Conservation (phyloP, 2,113 vertebrate species). For the Dendropsophus ebraccatus region DNA sequence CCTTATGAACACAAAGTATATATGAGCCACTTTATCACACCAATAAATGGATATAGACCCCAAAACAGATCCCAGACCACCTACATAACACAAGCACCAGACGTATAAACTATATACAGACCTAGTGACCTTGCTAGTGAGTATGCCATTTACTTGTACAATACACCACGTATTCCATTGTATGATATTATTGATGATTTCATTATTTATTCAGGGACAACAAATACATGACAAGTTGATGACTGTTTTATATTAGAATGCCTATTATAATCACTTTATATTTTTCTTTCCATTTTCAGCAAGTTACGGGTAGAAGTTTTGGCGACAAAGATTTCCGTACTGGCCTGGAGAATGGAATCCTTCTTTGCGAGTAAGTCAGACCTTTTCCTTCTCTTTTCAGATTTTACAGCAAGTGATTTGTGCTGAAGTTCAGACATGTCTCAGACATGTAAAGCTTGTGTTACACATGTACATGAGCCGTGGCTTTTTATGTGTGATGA, state of each 20-base stretch:
- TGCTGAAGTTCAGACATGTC: neutral
- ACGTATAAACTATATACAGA: too few relatives aligned
- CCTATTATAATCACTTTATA: neutral
- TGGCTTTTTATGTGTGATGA: neutral
- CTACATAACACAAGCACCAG: too few relatives aligned
- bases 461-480: neutral
- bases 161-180: too few relatives aligned
- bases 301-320: constrained; percentile 91
- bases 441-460: neutral
- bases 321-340: constrained; percentile 90
- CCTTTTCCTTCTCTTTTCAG: constrained; percentile 30
- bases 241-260: neutral
- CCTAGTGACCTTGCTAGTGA: too few relatives aligned
- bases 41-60: too few relatives aligned
- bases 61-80: too few relatives aligned
- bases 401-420: neutral
- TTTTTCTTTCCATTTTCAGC: constrained; percentile 33
- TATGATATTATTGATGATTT: too few relatives aligned
- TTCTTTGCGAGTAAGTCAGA: constrained; percentile 95
- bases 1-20: too few relatives aligned
- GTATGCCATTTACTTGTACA: too few relatives aligned
- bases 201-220: too few relatives aligned
- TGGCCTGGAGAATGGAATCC: constrained; percentile 89
- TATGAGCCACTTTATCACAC: too few relatives aligned
- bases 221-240: too few relatives aligned